A percentile compares a stretch with the other conserved stretches of the same genome.
Evolutionary conservation across 2,888 invertebrate genomes (phyloP).

Genomic region (Clostera curtula): DNA sequence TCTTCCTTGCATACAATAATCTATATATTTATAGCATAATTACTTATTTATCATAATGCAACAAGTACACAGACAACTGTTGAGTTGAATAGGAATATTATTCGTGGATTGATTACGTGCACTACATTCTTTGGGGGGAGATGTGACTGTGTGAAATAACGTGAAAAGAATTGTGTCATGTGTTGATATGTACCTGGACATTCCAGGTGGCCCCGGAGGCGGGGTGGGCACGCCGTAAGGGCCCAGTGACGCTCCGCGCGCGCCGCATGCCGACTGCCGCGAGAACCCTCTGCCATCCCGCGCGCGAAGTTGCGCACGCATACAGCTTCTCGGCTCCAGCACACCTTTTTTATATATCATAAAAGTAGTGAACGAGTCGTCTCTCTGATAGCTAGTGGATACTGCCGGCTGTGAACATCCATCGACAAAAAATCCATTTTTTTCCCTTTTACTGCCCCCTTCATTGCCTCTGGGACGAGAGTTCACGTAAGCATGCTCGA

Average conservation of each 20-base stretch:
- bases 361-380: conserved; percentile 24
- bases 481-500: too few species aligned
- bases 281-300: conserved; percentile 24
- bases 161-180: not conserved
- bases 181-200: conserved; percentile 75
- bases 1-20: too few species aligned
- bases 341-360: conserved; percentile 45
- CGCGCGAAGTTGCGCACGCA: conserved; percentile 47
- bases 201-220: conserved; percentile 91
- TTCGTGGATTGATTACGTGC: conserved; percentile 12
- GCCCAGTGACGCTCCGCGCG: conserved; percentile 73
- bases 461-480: too few species aligned
- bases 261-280: conserved; percentile 67
- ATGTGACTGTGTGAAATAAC: not conserved
- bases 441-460: too few species aligned
- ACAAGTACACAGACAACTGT: conserved; percentile 68
- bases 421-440: too few species aligned
- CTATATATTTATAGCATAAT: too few species aligned
- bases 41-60: too few species aligned
- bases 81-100: conserved; percentile 41
- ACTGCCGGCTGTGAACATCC: too few species aligned
- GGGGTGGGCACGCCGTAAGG: conserved; percentile 81
- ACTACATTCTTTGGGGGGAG: conserved; percentile 6
- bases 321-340: conserved; percentile 57
- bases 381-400: too few species aligned